Evolutionary conservation across 2,888 invertebrate species (phyloP).

Genomic region (Ornithoptera alexandrae): DNA sequence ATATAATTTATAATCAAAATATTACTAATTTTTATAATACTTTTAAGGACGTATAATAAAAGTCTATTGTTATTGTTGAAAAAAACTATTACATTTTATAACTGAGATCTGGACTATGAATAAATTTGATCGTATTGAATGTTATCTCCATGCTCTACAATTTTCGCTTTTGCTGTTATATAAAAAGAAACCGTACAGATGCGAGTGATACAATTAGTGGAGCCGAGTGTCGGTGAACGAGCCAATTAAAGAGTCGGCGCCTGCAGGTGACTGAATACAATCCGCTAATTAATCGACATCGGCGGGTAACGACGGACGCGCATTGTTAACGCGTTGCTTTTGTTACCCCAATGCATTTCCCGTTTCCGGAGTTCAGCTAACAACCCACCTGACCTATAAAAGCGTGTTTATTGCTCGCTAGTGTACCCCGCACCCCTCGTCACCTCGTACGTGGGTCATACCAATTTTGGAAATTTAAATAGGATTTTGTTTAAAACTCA

Average conservation of each 20-base stretch:
- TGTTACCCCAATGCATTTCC: constrained; percentile 22
- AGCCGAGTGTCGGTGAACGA: constrained; percentile 5
- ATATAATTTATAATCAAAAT: too few species aligned
- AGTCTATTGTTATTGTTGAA: too few species aligned
- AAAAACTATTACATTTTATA: neutral
- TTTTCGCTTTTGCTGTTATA: neutral
- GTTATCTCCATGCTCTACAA: neutral
- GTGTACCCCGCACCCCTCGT: neutral
- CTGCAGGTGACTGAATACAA: constrained; percentile 27
- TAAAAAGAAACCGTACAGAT: constrained; percentile 2
- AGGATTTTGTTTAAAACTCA: neutral
- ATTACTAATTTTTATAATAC: too few species aligned
- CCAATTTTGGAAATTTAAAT: neutral
- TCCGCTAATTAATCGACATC: constrained; percentile 28
- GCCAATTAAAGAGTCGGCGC: constrained; percentile 29
- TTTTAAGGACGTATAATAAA: too few species aligned
- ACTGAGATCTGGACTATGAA: neutral
- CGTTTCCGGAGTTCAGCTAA: constrained; percentile 18
- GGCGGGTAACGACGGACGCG: constrained; percentile 17
- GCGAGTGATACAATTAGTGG: constrained; percentile 21
- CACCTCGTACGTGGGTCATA: neutral
- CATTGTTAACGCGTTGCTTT: constrained; percentile 22
- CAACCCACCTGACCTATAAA: constrained; percentile 27
- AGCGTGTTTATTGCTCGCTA: constrained; percentile 11
- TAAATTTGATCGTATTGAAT: neutral